These are phyloP conservation scores for Jacana jacana DNA, from an alignment of 2,113 vertebrate species.

Conservation along the genomic window DNA sequence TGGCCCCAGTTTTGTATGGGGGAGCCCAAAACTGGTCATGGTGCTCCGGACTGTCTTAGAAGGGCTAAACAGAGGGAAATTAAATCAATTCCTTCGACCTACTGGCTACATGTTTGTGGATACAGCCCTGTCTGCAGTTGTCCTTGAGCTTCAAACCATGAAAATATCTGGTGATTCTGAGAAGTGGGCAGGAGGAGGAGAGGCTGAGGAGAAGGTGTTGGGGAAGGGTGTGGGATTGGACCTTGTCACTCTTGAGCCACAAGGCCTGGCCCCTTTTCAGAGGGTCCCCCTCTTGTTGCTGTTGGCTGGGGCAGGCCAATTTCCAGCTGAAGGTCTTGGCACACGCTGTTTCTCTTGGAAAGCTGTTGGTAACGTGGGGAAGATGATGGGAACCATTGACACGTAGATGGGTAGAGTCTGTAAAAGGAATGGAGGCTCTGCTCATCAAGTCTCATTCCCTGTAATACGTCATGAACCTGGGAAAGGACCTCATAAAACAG, in stretches of 20 bases:
- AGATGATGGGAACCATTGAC: background rate
- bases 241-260: background rate
- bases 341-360: background rate
- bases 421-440: background rate
- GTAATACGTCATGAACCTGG: background rate
- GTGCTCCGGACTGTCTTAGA: background rate
- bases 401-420: background rate
- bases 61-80: background rate
- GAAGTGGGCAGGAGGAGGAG: background rate
- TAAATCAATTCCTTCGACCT: background rate
- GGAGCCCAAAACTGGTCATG: background rate
- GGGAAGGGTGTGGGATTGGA: background rate
- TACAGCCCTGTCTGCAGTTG: background rate
- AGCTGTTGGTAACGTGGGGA: background rate
- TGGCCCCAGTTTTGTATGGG: background rate
- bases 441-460: background rate
- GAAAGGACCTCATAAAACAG: constrained; percentile 19
- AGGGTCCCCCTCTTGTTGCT: background rate
- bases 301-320: background rate
- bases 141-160: background rate
- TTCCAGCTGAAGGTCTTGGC: background rate
- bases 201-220: background rate
- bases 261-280: background rate
- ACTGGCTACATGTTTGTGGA: background rate
- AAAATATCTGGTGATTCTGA: background rate